phyloP scores from a whole-genome alignment of 2,113 vertebrate genomes.

The Etheostoma cragini region DNA sequence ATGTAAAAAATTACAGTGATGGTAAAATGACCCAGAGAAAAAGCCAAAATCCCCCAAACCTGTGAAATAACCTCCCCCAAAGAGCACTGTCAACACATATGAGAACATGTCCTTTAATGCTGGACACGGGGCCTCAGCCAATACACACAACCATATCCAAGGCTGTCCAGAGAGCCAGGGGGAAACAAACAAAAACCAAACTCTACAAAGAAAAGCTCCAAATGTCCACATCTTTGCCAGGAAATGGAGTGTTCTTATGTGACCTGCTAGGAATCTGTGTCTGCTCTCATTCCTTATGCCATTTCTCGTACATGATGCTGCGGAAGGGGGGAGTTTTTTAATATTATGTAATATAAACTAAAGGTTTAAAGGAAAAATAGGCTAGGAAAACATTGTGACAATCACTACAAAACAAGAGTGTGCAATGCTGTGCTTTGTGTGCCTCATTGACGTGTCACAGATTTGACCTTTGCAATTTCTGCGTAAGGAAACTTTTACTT shows the following conservation, averaged over 20 bases:
- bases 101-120: slow-evolving; percentile 59
- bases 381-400: background rate
- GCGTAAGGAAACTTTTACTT: background rate
- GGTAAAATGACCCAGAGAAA: background rate
- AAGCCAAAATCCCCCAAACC: background rate
- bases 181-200: slow-evolving; percentile 68
- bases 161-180: slow-evolving; percentile 38
- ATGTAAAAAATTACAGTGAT: background rate
- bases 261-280: slow-evolving; percentile 34
- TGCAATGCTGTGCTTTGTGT: background rate
- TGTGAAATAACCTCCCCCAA: slow-evolving; percentile 4
- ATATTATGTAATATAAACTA: background rate
- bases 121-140: slow-evolving; percentile 52
- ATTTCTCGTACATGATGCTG: slow-evolving; percentile 16
- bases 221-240: slow-evolving; percentile 36
- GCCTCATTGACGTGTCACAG: background rate
- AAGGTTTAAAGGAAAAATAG: background rate
- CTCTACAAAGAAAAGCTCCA: slow-evolving; percentile 31
- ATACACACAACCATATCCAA: slow-evolving; percentile 61
- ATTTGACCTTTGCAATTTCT: background rate
- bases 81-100: slow-evolving; percentile 11
- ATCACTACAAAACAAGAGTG: background rate
- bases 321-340: background rate
- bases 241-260: slow-evolving; percentile 22
- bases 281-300: slow-evolving; percentile 4